Percentiles rank a stretch among this genome's conserved stretches.
Conservation (phyloP, 1,140 invertebrate species). For the Chelonus insularis region DNA sequence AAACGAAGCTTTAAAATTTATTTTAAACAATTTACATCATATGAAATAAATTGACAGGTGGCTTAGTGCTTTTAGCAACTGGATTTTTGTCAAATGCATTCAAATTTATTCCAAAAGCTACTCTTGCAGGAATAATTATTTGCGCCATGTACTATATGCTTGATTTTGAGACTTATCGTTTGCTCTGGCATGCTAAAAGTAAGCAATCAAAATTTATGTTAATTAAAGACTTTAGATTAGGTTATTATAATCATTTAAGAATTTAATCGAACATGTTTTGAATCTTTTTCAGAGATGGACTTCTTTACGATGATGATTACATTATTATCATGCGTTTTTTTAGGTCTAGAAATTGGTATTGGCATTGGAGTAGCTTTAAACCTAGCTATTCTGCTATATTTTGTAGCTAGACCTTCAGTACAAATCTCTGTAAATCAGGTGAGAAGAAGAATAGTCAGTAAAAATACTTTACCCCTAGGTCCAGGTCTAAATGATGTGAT, state of each 20-base stretch:
- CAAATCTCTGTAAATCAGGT: constrained; percentile 47
- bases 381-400: constrained; percentile 66
- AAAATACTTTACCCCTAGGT: no score
- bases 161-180: constrained; percentile 71
- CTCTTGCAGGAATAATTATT: constrained; percentile 72
- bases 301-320: constrained; percentile 65
- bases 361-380: constrained; percentile 68
- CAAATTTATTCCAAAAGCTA: constrained; percentile 74
- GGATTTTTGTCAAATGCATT: constrained; percentile 71
- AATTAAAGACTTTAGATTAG: not conserved
- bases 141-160: constrained; percentile 77
- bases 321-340: constrained; percentile 64
- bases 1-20: no score
- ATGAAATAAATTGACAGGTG: constrained; percentile 58
- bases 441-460: not conserved
- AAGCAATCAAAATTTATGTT: constrained; percentile 43
- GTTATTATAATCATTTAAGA: no score
- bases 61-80: constrained; percentile 68
- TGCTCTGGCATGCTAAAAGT: constrained; percentile 83
- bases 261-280: no score
- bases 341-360: constrained; percentile 74
- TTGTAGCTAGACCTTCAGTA: constrained; percentile 64
- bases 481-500: not conserved
- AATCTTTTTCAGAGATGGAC: no score
- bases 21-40: no score